Evolutionary conservation across 2,113 vertebrate species (phyloP), one percentile per base, ranked within the genome.

Genomic region (Saguinus midas): DNA sequence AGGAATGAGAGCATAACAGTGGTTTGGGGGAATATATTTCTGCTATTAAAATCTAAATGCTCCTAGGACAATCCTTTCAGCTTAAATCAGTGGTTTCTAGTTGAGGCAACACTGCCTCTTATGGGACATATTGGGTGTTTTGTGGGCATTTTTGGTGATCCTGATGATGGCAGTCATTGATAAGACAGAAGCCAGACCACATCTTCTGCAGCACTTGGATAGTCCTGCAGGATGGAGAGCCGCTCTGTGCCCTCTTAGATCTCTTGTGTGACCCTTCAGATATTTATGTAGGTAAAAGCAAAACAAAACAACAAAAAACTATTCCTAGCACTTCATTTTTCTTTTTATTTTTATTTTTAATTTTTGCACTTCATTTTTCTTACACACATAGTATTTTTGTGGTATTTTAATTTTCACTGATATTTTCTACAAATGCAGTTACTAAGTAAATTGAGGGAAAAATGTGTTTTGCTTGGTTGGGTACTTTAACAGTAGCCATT

Each of bases 351-450:
- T 43, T 43, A 0, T 43, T 43, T 43, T 43, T 43, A 0, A 43
- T 43, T 43, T 5, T 43, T 43, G 16, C 5, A 25, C 37, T 81
- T 43, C 48, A 25, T 81, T 91, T 93, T 68, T 32, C 52, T 8
- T 40, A 78, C 92, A 75, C 21, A 72, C 29, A 35, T 2, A 29
- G 27, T 45, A 57, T 50, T 92, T 94, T 43, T 90, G 68, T 23
- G 32, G 50, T 57, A 23, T 93, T 90, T 96, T 81, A 88, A 80
- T 32, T 11, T 78, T 35, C 18, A 43, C 27, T 73, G 68, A 82
- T 68, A 86, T 61, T 88, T 85, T 82, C 45, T 79, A 50, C n/a
- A 75, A 75, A 79, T 40, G 86, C 58, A 91, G 32, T 85, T 81
- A 78, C 43, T 76, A 43, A 55, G 37, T 72, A 81, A 91, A 92